Percentiles rank a stretch among this genome's conserved stretches.
phyloP scores from a whole-genome alignment of 1,140 invertebrate genomes.

The Heterodera schachtii region DNA sequence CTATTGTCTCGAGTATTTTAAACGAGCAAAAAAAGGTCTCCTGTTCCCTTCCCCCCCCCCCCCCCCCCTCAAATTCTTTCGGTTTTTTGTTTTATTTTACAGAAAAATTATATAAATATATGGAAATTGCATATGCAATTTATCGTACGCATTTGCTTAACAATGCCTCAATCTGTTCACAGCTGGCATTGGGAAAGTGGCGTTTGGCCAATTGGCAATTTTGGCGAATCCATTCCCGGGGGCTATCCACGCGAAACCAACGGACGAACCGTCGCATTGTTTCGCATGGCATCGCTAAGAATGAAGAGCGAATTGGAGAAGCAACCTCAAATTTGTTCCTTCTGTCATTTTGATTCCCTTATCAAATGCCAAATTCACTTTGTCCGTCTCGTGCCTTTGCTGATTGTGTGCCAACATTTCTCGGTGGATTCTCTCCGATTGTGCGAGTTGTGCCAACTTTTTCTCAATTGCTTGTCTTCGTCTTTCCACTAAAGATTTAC shows the following conservation, averaged over 20 bases:
- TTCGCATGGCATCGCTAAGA: neutral
- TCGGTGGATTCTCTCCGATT: conserved; percentile 20
- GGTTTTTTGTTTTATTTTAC: too few species aligned
- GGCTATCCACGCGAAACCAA: conserved; percentile 13
- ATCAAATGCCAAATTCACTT: too few species aligned
- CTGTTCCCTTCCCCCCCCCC: too few species aligned
- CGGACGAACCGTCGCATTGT: conserved; percentile 16
- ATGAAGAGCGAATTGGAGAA: neutral
- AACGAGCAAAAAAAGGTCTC: too few species aligned
- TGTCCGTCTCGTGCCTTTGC: neutral
- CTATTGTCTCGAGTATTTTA: too few species aligned
- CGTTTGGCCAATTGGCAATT: conserved; percentile 29
- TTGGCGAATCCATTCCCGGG: conserved; percentile 16
- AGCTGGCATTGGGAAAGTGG: conserved; percentile 30
- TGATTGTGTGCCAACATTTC: conserved; percentile 18
- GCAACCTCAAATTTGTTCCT: neutral
- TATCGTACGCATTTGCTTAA: conserved; percentile 15
- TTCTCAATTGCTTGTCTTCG: conserved; percentile 21
- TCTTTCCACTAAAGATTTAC: neutral
- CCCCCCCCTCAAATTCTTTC: too few species aligned
- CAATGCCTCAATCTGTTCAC: conserved; percentile 1
- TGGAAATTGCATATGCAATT: neutral
- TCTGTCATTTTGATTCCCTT: neutral
- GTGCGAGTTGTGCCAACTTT: conserved; percentile 12
- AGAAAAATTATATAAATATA: too few species aligned